Conservation (phyloP, 2,888 invertebrate species). For the Scaptomyza reducta region DNA sequence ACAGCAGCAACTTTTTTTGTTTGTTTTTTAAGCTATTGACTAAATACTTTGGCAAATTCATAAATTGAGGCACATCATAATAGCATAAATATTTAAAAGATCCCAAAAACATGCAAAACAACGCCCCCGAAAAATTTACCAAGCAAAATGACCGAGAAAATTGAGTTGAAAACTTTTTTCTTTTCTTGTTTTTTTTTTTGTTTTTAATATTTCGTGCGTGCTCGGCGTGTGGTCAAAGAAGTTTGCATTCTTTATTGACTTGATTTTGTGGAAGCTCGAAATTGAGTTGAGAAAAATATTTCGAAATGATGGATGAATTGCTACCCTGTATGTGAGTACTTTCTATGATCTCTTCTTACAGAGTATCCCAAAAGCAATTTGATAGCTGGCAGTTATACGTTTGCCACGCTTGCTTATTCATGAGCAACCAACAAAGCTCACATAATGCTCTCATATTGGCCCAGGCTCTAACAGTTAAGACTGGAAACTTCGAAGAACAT, state of each 20-base stretch:
- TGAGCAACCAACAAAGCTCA: slow-evolving; percentile 73
- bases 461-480: slow-evolving; percentile 64
- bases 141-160: slow-evolving; percentile 58
- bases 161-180: slow-evolving; percentile 67
- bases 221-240: slow-evolving; percentile 17
- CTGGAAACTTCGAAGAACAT: slow-evolving; percentile 30
- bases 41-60: slow-evolving; percentile 78
- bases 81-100: slow-evolving; percentile 73
- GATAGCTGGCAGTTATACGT: slow-evolving; percentile 21
- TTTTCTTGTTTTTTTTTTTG: background rate
- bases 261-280: slow-evolving; percentile 60
- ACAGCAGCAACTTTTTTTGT: slow-evolving; percentile 32
- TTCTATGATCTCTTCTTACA: background rate
- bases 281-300: slow-evolving; percentile 1
- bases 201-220: slow-evolving; percentile 22
- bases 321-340: slow-evolving; percentile 1
- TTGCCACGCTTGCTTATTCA: slow-evolving; percentile 69
- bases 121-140: slow-evolving; percentile 32
- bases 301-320: background rate
- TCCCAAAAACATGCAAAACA: slow-evolving; percentile 29
- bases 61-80: slow-evolving; percentile 71
- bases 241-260: slow-evolving; percentile 61
- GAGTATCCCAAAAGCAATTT: slow-evolving; percentile 19
- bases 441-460: slow-evolving; percentile 71
- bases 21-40: slow-evolving; percentile 70